Base-by-base conservation (phyloP, 2,888 invertebrate genomes). In the Osmoderma eremita region DNA sequence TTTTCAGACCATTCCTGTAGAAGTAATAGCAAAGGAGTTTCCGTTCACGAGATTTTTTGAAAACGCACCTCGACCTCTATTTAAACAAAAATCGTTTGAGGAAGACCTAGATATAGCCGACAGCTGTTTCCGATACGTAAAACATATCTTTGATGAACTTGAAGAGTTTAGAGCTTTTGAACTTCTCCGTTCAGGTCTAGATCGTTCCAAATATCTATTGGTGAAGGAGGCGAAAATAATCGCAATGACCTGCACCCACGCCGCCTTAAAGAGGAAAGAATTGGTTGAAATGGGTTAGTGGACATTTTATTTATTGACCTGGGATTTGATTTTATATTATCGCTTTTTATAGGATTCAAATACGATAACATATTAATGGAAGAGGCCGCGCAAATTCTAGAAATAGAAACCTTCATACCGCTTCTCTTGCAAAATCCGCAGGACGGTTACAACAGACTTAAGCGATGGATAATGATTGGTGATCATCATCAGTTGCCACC, bases 401-500 rank as follows among this genome's bases (percentile, higher is more conserved):
- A 99, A 84, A 99, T 99, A 69, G 99, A 99, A 83, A 99, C 99
- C 0, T 99, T 99, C 81, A 99, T 99, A 75, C 99, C 99, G 0
- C 86, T 99, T 12, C 86, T 99, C 1, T 86, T 99, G n/a, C 99
- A 99, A 85, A 98, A 98, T 83, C 98, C 98, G 0, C 91, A 97
- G 80, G 97, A 99, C 80, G 98, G 97, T 0, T 91, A 91, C 73
- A 98, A 97, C 78, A 88, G 98, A 0, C 85, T 99, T 68, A 99
- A 99, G 83, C 88, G 99, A 13, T 99, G 99, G 98, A 98, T 99
- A 75, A 99, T 99, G 99, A 99, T 99, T 77, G 99, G 99, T 0
- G 98, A 94, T 84, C 99, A 99, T 83, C 97, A 99, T 83, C 99
- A 99, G 83, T 85, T 99, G 74, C 99, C 99, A 0, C 99, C 99